These are phyloP conservation scores for Carassius carassius DNA, from an alignment of 2,113 vertebrate species.

Conservation along the genomic window DNA sequence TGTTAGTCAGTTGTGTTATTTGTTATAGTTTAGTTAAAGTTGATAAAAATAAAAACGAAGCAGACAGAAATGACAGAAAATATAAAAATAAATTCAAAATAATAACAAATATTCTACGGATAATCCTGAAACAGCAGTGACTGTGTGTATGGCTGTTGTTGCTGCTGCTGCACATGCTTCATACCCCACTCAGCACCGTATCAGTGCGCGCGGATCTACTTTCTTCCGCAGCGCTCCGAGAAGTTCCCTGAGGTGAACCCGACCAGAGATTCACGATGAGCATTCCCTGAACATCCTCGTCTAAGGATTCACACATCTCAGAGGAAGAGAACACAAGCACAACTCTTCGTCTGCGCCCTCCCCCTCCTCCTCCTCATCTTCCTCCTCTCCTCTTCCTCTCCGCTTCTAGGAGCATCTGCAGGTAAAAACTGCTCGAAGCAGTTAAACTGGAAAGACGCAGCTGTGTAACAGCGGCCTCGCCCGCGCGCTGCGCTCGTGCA, in stretches of 20 bases:
- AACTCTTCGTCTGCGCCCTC: slow-evolving; percentile 56
- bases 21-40: too few relatives aligned
- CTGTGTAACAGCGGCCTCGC: not conserved
- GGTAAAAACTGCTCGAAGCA: slow-evolving; percentile 68
- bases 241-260: too few relatives aligned
- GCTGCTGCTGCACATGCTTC: too few relatives aligned
- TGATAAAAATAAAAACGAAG: not conserved
- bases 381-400: slow-evolving; percentile 72
- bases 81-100: not conserved
- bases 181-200: too few relatives aligned
- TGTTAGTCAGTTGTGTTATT: too few relatives aligned
- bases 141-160: too few relatives aligned
- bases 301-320: not conserved
- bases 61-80: not conserved
- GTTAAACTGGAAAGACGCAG: slow-evolving; percentile 62
- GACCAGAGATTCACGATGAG: slow-evolving; percentile 22
- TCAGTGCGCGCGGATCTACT: slow-evolving; percentile 66
- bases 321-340: slow-evolving; percentile 43
- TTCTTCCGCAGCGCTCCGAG: slow-evolving; percentile 57
- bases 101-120: too few relatives aligned
- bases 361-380: slow-evolving; percentile 53
- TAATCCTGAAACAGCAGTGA: not conserved
- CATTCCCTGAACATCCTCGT: not conserved
- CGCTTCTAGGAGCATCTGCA: slow-evolving; percentile 83
- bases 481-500: not conserved